Evolutionary conservation across 1,140 invertebrate species (phyloP).

Genomic region (Vollenhovia emeryi): DNA sequence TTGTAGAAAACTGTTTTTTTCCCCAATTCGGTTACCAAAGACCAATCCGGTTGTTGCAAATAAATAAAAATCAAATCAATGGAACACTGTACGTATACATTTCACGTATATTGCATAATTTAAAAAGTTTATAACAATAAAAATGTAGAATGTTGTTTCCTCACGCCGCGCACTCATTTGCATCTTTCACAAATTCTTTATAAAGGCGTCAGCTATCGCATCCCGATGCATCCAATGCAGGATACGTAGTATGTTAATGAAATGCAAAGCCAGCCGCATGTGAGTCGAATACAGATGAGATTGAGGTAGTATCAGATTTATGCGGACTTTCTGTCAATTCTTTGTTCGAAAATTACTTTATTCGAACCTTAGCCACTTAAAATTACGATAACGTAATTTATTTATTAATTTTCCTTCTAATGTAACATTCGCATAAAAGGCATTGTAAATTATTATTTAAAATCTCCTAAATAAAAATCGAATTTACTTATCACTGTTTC

Average conservation of each 20-base stretch:
- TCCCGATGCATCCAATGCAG: conserved; percentile 65
- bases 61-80: background rate
- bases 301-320: conserved; percentile 55
- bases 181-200: conserved; percentile 59
- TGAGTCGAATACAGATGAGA: conserved; percentile 64
- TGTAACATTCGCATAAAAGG: background rate
- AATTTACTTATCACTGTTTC: background rate
- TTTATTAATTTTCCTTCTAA: background rate
- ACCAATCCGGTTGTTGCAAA: background rate
- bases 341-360: background rate
- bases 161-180: background rate
- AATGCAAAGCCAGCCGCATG: conserved; percentile 42
- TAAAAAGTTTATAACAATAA: background rate
- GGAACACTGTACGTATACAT: background rate
- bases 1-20: background rate
- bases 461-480: background rate
- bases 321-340: background rate
- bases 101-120: background rate
- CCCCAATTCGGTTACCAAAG: no score
- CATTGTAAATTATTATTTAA: background rate
- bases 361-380: background rate
- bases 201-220: conserved; percentile 34
- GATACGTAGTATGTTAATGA: conserved; percentile 69
- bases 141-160: background rate
- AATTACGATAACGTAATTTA: background rate